These are phyloP conservation scores for Perccottus glenii DNA, from an alignment of 2,113 vertebrate species.

Conservation along the genomic window DNA sequence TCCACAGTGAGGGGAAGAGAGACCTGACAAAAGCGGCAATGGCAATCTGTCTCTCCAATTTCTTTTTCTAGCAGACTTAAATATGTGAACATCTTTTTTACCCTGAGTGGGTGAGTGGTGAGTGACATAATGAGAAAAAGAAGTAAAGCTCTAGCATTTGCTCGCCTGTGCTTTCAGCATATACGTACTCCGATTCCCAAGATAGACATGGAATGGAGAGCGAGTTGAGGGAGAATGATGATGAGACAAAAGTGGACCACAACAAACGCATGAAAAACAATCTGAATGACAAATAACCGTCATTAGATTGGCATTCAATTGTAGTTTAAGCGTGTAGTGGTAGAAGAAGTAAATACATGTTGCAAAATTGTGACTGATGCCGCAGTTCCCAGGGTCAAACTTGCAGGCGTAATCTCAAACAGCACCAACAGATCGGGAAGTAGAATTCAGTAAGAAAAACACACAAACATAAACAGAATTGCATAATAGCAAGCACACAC, in stretches of 20 bases:
- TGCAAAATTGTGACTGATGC: slow-evolving; percentile 19
- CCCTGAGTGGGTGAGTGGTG: slow-evolving; percentile 56
- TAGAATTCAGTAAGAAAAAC: slow-evolving; percentile 28
- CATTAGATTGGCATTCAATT: no score
- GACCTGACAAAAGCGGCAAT: slow-evolving; percentile 43
- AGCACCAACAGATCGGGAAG: slow-evolving; percentile 31
- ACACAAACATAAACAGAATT: slow-evolving; percentile 25
- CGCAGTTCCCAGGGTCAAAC: slow-evolving; percentile 45
- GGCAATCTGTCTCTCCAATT: slow-evolving; percentile 44
- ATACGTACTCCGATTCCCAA: slow-evolving; percentile 39
- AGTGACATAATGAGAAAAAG: slow-evolving; percentile 53
- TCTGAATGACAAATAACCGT: no score
- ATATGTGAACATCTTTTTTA: slow-evolving; percentile 42
- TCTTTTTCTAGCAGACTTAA: slow-evolving; percentile 39
- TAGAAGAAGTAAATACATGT: slow-evolving; percentile 10
- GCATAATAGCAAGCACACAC: slow-evolving; percentile 11
- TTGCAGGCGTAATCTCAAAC: slow-evolving; percentile 59
- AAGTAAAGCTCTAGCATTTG: slow-evolving; percentile 50
- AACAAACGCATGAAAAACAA: slow-evolving; percentile 12
- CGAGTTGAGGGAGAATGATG: slow-evolving; percentile 3
- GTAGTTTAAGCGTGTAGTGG: no score
- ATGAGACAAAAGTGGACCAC: not conserved
- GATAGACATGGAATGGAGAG: slow-evolving; percentile 30
- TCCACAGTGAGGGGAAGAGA: slow-evolving; percentile 29
- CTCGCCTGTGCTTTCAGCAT: slow-evolving; percentile 51